Base-by-base conservation (phyloP, 1,140 invertebrate species). In the Pissodes strobi region DNA sequence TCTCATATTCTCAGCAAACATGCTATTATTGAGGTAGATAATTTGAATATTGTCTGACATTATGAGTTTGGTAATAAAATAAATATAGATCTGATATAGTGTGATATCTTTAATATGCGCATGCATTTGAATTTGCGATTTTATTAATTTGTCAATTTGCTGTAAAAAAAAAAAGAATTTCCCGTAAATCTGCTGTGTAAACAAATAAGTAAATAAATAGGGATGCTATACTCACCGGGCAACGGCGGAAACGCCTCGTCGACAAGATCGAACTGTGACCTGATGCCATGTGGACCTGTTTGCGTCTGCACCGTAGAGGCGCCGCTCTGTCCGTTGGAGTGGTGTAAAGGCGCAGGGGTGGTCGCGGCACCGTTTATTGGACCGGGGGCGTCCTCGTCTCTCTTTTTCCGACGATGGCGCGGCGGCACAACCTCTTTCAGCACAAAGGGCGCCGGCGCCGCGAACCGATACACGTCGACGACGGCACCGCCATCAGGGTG, bases 231-330 rank as follows among this genome's bases (percentile, higher is more conserved):
- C 38, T 64, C 46, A 69, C 89, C 88, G 41, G 90, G 90, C 75
- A 93, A 82, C 51, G 91, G 91, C 53, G 91, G 91, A 77, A 94
- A 93, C 46, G 90, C 87, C 34, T 87, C 83, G 64, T 88, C 89
- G 78, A 90, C 89, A 52, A 93, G 80, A 76, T 93, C 91, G 79
- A 93, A 93, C 72, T 90, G 85, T 18, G 84, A 80, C 72, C 80
- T 68, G 5, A 46, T 30, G 43, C 25, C 48, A n/a, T 39, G 55
- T 2, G 22, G 10, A 21, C 6, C 34, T 18, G 62, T 56, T 34
- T 67, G 56, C n/a, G 63, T 61, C 25, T 62, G 57, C 18, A 52
- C 46, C 23, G 52, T 34, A 8, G 52, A 1, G 18, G 53, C 10
- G 6, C 25, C 27, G 9, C 27, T 38, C 13, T 51, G 43, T 2